Percentiles rank a stretch among this genome's conserved stretches.
phyloP scores from a whole-genome alignment of 1,140 invertebrate species.

The Ectropis grisescens region DNA sequence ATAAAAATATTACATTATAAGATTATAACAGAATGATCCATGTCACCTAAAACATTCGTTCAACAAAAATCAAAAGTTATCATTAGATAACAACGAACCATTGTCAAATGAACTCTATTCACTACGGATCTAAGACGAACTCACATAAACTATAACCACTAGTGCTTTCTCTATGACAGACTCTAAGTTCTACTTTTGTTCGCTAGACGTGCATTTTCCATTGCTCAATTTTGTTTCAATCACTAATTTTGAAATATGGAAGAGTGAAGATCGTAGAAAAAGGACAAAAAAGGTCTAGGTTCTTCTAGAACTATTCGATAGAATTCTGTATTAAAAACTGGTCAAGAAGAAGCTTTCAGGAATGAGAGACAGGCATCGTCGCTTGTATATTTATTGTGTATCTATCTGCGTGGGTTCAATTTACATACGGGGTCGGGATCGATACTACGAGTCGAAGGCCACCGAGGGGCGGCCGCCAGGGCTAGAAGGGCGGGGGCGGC shows the following conservation, averaged over 20 bases:
- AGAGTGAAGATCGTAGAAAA: constrained; percentile 59
- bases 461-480: no score
- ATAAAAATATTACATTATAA: constrained; percentile 25
- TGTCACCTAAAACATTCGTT: constrained; percentile 56
- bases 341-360: constrained; percentile 9
- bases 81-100: not conserved
- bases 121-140: constrained; percentile 26
- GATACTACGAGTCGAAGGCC: no score
- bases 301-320: constrained; percentile 33
- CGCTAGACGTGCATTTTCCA: constrained; percentile 57
- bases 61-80: constrained; percentile 23
- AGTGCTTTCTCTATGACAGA: constrained; percentile 31
- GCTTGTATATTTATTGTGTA: constrained; percentile 33
- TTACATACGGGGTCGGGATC: no score
- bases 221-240: constrained; percentile 24
- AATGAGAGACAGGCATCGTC: no score
- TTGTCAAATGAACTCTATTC: not conserved
- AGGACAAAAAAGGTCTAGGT: constrained; percentile 21
- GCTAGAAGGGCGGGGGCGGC: constrained; percentile 6
- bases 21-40: constrained; percentile 24
- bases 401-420: constrained; percentile 4
- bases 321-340: constrained; percentile 23
- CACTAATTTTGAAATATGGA: constrained; percentile 60
- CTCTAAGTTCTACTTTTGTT: constrained; percentile 34
- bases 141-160: constrained; percentile 41